Evolutionary conservation across 2,797 vertebrate genomes (phyloP).

Genomic region (Sitta carolinensis): DNA sequence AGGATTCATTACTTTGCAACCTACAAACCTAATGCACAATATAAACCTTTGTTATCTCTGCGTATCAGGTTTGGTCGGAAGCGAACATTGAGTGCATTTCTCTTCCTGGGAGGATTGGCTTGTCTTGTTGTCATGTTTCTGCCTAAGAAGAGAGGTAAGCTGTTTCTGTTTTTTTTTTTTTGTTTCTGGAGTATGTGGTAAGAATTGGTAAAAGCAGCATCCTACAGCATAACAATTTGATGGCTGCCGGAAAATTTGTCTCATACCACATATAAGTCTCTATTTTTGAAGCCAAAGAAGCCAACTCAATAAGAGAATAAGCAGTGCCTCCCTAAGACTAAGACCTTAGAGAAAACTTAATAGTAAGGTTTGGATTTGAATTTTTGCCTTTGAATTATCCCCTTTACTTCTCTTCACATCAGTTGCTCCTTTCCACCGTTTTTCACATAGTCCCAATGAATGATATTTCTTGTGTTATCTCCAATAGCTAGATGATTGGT

Average conservation of each 20-base stretch:
- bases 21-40: not conserved
- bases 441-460: not conserved
- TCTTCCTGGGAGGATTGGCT: conserved; percentile 77
- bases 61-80: conserved; percentile 78
- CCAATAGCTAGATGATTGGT: not conserved
- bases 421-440: not conserved
- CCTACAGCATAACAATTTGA: not conserved
- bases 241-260: not conserved
- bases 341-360: not conserved
- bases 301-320: not conserved
- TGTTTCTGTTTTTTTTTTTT: not conserved
- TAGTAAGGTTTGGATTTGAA: not conserved
- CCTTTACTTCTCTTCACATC: not conserved
- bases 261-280: accelerated
- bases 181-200: not conserved
- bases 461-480: not conserved
- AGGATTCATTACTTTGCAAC: not conserved
- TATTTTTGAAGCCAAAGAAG: not conserved
- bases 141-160: conserved; percentile 79
- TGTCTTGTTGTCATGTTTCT: conserved; percentile 80
- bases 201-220: not conserved
- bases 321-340: not conserved
- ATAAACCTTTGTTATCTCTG: conserved; percentile 18
- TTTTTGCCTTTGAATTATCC: not conserved
- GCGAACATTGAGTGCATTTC: conserved; percentile 72